These are phyloP conservation scores for Mugil cephalus DNA, from an alignment of 2,113 vertebrate species.

Conservation along the genomic window DNA sequence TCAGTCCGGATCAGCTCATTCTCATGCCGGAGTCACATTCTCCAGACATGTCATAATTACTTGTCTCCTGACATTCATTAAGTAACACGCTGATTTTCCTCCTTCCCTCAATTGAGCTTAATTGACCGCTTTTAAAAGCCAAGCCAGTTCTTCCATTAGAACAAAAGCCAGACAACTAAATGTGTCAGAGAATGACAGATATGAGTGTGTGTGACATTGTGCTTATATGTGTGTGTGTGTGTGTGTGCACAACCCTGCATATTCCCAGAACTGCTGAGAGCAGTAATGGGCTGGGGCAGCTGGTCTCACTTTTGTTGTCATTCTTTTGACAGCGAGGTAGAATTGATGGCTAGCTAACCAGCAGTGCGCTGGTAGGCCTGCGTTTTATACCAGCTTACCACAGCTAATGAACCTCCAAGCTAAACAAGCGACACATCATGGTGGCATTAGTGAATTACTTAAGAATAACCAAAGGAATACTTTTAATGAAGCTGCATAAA, in stretches of 20 bases:
- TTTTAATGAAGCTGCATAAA: not conserved
- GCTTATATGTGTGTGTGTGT: conserved; percentile 5
- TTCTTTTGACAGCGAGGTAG: conserved; percentile 52
- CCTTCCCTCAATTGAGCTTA: conserved; percentile 66
- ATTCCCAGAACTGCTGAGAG: conserved; percentile 36
- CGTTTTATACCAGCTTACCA: not conserved
- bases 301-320: conserved; percentile 65
- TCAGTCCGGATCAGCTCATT: conserved; percentile 59
- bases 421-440: conserved; percentile 19
- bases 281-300: conserved; percentile 70
- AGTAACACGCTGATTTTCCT: conserved; percentile 68
- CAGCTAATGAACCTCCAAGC: conserved; percentile 23
- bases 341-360: conserved; percentile 43
- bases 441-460: not conserved
- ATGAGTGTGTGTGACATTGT: not conserved
- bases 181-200: conserved; percentile 46
- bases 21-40: conserved; percentile 62
- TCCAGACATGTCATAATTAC: conserved; percentile 75
- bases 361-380: conserved; percentile 13
- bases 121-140: conserved; percentile 79
- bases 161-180: conserved; percentile 67
- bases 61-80: conserved; percentile 81
- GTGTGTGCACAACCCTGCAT: not conserved
- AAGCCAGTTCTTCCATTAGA: conserved; percentile 72
- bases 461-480: not conserved